These are phyloP conservation scores for Cylloceria caligata DNA, from an alignment of 2,888 invertebrate genomes.

Conservation along the genomic window DNA sequence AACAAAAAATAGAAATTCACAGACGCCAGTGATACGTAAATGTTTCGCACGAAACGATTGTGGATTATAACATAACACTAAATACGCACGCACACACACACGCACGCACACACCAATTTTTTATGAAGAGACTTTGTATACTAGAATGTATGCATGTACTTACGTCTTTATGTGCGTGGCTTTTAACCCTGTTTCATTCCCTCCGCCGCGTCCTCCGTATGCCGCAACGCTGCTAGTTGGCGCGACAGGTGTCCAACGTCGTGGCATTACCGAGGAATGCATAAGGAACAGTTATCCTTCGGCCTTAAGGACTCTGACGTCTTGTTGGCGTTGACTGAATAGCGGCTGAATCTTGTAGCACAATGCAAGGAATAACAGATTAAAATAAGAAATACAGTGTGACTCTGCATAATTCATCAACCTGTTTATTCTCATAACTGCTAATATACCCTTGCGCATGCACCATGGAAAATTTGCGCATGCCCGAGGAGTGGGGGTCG, in stretches of 20 bases:
- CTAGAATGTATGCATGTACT: neutral
- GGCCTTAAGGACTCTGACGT: conserved; percentile 50
- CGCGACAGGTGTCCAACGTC: conserved; percentile 64
- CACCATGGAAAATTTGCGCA: no score
- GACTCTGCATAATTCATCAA: conserved; percentile 12
- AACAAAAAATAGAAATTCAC: no score
- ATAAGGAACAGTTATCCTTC: conserved; percentile 67
- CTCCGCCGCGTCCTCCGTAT: conserved; percentile 8
- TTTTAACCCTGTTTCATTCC: conserved; percentile 27
- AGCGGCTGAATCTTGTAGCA: conserved; percentile 2
- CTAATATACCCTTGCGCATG: neutral
- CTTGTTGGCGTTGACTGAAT: conserved; percentile 41
- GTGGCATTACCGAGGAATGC: conserved; percentile 61
- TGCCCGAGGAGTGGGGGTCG: no score
- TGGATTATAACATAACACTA: neutral
- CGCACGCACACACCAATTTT: neutral
- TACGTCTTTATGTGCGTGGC: neutral
- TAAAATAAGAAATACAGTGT: neutral
- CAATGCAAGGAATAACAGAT: conserved; percentile 11
- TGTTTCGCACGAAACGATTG: neutral
- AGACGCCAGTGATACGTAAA: neutral
- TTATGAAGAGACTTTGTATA: neutral
- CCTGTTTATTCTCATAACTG: conserved; percentile 5
- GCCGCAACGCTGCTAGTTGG: conserved; percentile 7
- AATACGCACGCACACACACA: no score